Conservation (phyloP, 2,797 vertebrate species). For the Halcyon badia region DNA sequence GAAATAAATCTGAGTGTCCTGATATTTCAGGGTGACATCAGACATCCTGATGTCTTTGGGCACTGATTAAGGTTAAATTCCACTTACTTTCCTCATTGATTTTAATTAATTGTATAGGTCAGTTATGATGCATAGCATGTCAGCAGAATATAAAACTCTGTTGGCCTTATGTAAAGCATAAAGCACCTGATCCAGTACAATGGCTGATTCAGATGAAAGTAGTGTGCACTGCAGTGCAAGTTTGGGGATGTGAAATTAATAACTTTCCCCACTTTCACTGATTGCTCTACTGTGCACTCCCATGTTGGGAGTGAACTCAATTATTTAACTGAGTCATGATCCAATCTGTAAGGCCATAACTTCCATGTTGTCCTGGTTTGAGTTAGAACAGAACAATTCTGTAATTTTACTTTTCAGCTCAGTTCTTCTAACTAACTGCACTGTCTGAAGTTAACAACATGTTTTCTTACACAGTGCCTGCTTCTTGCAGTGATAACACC, state of each 20-base stretch:
- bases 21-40: conserved; percentile 43
- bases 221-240: neutral
- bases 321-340: neutral
- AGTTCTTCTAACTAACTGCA: too few relatives aligned
- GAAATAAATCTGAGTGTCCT: neutral
- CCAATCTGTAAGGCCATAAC: neutral
- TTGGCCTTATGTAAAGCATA: neutral
- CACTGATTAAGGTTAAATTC: conserved; percentile 65
- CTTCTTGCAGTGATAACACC: too few relatives aligned
- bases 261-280: neutral
- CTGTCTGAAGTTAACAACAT: too few relatives aligned
- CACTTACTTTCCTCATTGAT: conserved; percentile 48
- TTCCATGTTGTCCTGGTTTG: neutral
- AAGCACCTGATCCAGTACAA: neutral
- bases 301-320: neutral
- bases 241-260: neutral
- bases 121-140: conserved; percentile 38
- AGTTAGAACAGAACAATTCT: too few relatives aligned
- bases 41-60: conserved; percentile 23
- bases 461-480: too few relatives aligned
- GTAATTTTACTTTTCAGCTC: too few relatives aligned
- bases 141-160: conserved; percentile 48
- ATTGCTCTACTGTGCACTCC: neutral
- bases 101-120: conserved; percentile 67
- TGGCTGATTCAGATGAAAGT: neutral